Base-by-base conservation (phyloP, 2,888 invertebrate species). In the Ptycholaimellus sp. region DNA sequence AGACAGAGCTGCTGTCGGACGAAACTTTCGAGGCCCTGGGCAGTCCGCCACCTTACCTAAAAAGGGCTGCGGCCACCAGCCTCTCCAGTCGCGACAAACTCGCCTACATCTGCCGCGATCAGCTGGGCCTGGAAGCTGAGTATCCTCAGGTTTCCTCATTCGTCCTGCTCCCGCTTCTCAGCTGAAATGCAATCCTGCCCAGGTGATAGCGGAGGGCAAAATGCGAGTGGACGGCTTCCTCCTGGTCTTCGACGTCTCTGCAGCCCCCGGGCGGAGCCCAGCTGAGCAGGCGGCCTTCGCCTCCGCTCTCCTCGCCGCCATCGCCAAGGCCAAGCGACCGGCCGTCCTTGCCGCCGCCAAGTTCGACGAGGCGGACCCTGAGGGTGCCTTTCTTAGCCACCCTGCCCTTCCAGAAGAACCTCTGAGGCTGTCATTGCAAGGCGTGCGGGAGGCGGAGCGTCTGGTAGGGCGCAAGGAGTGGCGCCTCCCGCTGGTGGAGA, bases 1-100 rank as follows among this genome's bases (percentile, higher is more conserved):
- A 90, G 64, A 90, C 90, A 1, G 90, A 90, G 65, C 90, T 90
- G 57, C 80, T 90, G 53, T 90, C 90, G 57, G 90, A 90, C 63
- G 81, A 87, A 20, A 85, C 85, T 49, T 90, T 90, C 62, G 83
- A 83, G 62, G 81, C 87, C 14, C 83, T 85, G 68, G 80, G 16
- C 19, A 56, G 81, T 43, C 11, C 22, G n/a, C 87, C 90, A 57
- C 74, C 85, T 1, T 90, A 90, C 60, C 70, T 74, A 22, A 87
- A 87, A 59, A 68, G 90, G 44, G 85, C 85, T 61, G 72, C 78
- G 20, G 70, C 76, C 36, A 77, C 79, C 2, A 83, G 83, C 59
- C 72, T 90, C 22, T 76, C 78, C 48, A 87, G 87, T 1, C 85
- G 87, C 0, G 90, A 90, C 62, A 90, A 90, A 61, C 67, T 90